Evolutionary conservation across 2,797 vertebrate species (phyloP), one percentile per base, ranked within the genome.

Genomic region (Chloroceryle amazona): DNA sequence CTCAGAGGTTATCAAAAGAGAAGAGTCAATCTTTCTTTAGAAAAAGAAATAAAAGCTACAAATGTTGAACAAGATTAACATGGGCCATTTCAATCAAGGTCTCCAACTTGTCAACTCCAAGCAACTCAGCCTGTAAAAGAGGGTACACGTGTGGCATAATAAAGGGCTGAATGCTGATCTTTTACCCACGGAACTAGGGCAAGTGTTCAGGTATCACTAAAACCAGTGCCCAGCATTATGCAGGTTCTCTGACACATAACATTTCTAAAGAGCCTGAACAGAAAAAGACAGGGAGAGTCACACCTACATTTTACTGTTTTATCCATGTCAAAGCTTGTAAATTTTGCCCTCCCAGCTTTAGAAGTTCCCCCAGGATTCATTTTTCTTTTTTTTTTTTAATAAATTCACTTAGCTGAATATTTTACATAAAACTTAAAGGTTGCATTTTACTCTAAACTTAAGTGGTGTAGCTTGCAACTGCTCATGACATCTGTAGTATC

Each of bases 1-100:
- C 78, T 85, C 46, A 9, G 46, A 86, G 84, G 86, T 91, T 89
- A 95, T 78, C 61, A 76, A 41, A 22, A 72, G 71, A 73, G 75
- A 66, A 75, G 35, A 95, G 74, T 70, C 67, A 73, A 63, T 82
- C 54, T 57, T 81, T 67, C 68, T 74, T 81, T 28, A 46, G 60
- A 52, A 85, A 63, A 85, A 91, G 29, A 87, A 93, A 93, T 83
- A 81, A 93, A 89, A 90, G 51, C 60, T 91, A 92, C 63, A 67
- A 82, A 71, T 76, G 65, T 93, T 89, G 68, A 85, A 58, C 86
- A 92, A 82, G 81, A 96, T 90, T 66, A 94, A 78, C 74, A 81
- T 0, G 4, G 65, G 49, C 61, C 60, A 13, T 85, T 96, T 93
- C 86, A 87, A 58, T 51, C 74, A 61, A 82, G 78, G 81, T 78